These are phyloP conservation scores for Agriopis aurantiaria DNA, from an alignment of 2,888 invertebrate genomes.

Conservation along the genomic window DNA sequence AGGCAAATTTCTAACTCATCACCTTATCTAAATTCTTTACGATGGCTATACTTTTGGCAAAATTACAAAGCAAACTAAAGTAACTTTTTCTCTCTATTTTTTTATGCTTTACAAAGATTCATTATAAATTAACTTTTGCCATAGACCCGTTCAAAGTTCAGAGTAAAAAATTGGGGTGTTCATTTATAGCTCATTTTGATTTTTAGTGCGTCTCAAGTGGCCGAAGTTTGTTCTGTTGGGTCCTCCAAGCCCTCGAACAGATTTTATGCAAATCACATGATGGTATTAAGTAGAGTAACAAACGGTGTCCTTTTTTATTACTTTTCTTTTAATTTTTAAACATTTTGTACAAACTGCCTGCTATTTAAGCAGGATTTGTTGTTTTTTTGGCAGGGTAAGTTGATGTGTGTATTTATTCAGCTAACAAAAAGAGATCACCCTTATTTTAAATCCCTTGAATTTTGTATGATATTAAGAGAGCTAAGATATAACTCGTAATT, in stretches of 20 bases:
- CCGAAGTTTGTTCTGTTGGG: constrained; percentile 73
- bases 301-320: constrained; percentile 72
- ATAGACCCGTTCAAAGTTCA: constrained; percentile 34
- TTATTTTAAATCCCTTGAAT: too few relatives aligned
- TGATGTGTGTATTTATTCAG: background rate
- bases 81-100: background rate
- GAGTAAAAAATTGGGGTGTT: constrained; percentile 62
- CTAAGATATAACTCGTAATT: too few relatives aligned
- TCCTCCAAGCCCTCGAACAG: constrained; percentile 53
- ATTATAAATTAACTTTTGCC: constrained; percentile 13
- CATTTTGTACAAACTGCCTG: background rate
- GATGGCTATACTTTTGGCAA: background rate
- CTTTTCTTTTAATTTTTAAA: constrained; percentile 42
- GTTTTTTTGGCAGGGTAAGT: background rate
- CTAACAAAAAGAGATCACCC: too few relatives aligned
- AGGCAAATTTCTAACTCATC: too few relatives aligned
- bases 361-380: background rate
- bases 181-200: constrained; percentile 79
- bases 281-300: constrained; percentile 73
- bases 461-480: too few relatives aligned
- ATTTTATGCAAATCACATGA: constrained; percentile 82
- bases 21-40: too few relatives aligned
- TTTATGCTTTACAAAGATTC: constrained; percentile 5
- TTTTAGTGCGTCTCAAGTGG: constrained; percentile 78
- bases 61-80: background rate